phyloP scores from a whole-genome alignment of 2,888 invertebrate species.

The Trypoxylon attenuatum region DNA sequence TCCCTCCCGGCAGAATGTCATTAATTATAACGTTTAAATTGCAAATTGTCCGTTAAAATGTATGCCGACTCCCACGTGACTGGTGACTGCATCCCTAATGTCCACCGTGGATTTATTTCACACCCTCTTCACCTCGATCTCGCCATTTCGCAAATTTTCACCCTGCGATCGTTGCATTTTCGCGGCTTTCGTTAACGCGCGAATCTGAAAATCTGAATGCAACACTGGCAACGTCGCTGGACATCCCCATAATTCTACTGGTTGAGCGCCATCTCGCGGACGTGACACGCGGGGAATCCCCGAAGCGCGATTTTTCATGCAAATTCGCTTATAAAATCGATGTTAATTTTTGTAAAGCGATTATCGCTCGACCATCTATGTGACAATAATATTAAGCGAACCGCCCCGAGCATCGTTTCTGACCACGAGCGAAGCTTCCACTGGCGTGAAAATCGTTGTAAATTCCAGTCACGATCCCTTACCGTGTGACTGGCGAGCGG shows the following conservation, averaged over 20 bases:
- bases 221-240: too few relatives aligned
- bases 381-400: conserved; percentile 57
- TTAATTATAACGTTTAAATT: conserved; percentile 65
- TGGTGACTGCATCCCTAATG: neutral
- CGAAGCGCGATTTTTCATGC: conserved; percentile 54
- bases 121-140: too few relatives aligned
- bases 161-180: too few relatives aligned
- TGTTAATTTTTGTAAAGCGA: conserved; percentile 64
- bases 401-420: conserved; percentile 35
- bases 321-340: conserved; percentile 62
- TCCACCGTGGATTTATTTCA: neutral
- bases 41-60: conserved; percentile 63
- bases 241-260: too few relatives aligned
- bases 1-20: conserved; percentile 41
- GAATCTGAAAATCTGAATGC: too few relatives aligned
- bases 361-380: conserved; percentile 53
- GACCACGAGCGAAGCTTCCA: conserved; percentile 32
- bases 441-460: neutral
- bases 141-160: too few relatives aligned
- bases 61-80: conserved; percentile 56
- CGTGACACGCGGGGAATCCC: conserved; percentile 19
- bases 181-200: too few relatives aligned
- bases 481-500: too few relatives aligned
- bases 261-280: conserved; percentile 13
- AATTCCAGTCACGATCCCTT: neutral